Base-by-base conservation (phyloP, 1,140 invertebrate genomes). In the Drosophila tani region DNA sequence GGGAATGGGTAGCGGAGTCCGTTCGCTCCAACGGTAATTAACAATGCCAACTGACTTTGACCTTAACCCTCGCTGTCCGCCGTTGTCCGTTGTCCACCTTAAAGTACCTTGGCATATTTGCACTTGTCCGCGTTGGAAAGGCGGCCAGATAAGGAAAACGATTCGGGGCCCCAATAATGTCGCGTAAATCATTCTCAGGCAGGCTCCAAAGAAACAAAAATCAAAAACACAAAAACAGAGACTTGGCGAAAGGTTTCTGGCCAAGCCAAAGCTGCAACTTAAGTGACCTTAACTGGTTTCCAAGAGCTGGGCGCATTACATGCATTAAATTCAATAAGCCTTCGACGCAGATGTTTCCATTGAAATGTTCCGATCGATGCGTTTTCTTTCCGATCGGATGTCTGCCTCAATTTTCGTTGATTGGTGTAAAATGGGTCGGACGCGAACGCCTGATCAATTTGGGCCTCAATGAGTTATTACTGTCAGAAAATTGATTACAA, bases 11-110 rank as follows among this genome's bases (percentile, higher is more conserved):
- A 81, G 69, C 68, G 63, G 60, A 56, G 67, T 71, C 69, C 47
- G 59, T 67, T 57, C 15, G 74, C 71, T 80, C 46, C 79, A 81
- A 78, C 64, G 75, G 85, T 79, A 88, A 88, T 88, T 90, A 88
- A 73, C 81, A 77, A 85, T 82, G 75, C 88, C 83, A 81, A 68
- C 82, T 79, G 85, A 90, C 85, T 90, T 90, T 88, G 85, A 88
- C 85, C 85, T 88, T 88, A 90, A 88, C 85, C 87, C 81, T 81
- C 66, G 79, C 41, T 51, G 32, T 57, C 24, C 56, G 71, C 12
- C 53, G 8, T 5, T 46, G 51, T 32, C 35, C 27, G 27, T 3
- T 51, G 66, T 67, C 65, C 40, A 17, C 38, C 7, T 67, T 35
- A 15, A 46, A 45, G 49, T 55, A 55, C 71, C 71, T 75, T 75